Evolutionary conservation across 2,888 invertebrate species (phyloP).

Genomic region (Macrosiphum euphorbiae): DNA sequence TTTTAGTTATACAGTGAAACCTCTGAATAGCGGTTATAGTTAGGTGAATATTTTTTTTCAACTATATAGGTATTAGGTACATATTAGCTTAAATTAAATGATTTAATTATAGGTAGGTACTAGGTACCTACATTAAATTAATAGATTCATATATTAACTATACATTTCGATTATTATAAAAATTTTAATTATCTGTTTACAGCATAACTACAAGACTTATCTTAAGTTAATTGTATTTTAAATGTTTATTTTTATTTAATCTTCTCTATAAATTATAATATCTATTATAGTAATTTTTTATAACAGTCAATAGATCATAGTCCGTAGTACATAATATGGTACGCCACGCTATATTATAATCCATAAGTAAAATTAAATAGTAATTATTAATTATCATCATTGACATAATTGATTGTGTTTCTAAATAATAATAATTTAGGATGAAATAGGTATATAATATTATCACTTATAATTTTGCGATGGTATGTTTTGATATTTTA

Average conservation of each 20-base stretch:
- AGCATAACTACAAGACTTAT: neutral
- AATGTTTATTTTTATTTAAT: neutral
- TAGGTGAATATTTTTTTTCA: neutral
- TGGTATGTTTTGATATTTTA: neutral
- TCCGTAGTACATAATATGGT: neutral
- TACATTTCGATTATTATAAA: neutral
- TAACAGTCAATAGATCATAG: neutral
- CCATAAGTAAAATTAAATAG: neutral
- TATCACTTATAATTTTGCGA: neutral
- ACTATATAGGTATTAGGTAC: neutral
- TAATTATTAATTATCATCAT: neutral
- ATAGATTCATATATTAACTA: too few relatives aligned
- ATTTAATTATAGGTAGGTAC: too few relatives aligned
- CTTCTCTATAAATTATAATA: too few relatives aligned
- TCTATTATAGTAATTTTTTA: too few relatives aligned
- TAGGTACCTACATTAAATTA: neutral
- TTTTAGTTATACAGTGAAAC: neutral
- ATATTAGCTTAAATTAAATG: neutral
- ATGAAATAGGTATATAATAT: neutral
- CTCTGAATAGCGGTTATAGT: too few relatives aligned
- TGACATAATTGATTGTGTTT: neutral
- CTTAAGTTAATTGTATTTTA: neutral
- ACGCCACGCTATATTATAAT: neutral
- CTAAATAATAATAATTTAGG: neutral
- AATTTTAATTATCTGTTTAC: neutral